Evolutionary conservation across 2,797 vertebrate genomes (phyloP).

Genomic region (Chrysolophus pictus): DNA sequence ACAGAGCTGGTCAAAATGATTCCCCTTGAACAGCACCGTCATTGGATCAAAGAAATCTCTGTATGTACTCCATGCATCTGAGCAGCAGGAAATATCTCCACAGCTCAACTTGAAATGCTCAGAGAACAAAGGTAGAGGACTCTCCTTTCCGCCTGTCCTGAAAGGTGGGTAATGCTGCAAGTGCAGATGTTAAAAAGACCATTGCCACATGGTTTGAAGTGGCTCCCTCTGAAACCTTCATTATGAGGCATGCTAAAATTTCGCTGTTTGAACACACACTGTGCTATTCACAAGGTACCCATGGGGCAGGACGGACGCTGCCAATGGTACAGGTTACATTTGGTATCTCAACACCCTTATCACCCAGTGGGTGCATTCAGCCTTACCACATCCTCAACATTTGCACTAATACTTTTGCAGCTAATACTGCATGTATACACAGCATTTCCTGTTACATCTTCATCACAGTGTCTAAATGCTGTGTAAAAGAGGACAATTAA

Average conservation of each 20-base stretch:
- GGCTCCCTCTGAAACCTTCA: not conserved
- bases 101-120: fast-evolving
- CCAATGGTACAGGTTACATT: not conserved
- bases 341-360: not conserved
- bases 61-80: not conserved
- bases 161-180: not conserved
- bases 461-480: not conserved
- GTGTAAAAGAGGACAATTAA: not conserved
- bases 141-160: not conserved
- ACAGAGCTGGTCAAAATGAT: not conserved
- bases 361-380: not conserved
- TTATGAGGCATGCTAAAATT: not conserved
- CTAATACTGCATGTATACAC: not conserved
- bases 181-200: not conserved
- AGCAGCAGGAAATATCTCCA: not conserved
- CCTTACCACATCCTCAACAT: not conserved
- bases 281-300: not conserved
- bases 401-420: not conserved
- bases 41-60: not conserved
- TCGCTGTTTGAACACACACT: not conserved
- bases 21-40: not conserved
- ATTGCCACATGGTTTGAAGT: not conserved
- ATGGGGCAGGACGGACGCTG: not conserved
- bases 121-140: not conserved
- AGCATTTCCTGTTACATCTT: not conserved